phyloP scores from a whole-genome alignment of 2,888 invertebrate species.

The Tetranychus truncatus region DNA sequence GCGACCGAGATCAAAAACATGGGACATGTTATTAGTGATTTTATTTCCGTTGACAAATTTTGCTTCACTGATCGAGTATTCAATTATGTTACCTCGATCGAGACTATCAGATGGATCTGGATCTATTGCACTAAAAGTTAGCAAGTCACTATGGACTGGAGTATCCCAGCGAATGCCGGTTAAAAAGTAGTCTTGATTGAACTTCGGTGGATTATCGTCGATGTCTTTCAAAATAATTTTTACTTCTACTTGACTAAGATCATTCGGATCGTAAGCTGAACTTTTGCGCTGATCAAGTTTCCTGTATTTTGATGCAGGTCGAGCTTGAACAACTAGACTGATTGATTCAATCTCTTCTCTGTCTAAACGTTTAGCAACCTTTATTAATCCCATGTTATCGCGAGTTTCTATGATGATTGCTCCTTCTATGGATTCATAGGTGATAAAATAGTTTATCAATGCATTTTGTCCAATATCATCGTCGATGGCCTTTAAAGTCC shows the following conservation, averaged over 20 bases:
- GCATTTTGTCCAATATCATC: constrained; percentile 56
- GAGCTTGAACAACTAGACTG: constrained; percentile 48
- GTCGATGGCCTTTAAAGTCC: constrained; percentile 49
- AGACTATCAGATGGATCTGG: constrained; percentile 41
- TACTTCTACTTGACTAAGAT: constrained; percentile 40
- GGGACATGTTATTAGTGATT: constrained; percentile 29
- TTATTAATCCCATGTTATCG: constrained; percentile 46
- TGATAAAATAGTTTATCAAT: constrained; percentile 52
- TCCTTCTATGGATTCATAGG: constrained; percentile 50
- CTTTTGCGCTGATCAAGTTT: background rate
- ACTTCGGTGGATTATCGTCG: constrained; percentile 54
- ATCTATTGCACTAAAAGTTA: constrained; percentile 48
- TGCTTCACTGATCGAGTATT: background rate
- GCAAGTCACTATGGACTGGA: constrained; percentile 50
- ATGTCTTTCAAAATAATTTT: constrained; percentile 47
- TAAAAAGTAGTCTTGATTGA: constrained; percentile 35
- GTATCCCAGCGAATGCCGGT: constrained; percentile 10
- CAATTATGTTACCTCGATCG: background rate
- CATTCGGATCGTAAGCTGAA: constrained; percentile 43
- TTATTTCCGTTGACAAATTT: constrained; percentile 29
- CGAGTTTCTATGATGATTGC: constrained; percentile 39
- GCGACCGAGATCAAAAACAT: constrained; percentile 44
- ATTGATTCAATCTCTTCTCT: constrained; percentile 44
- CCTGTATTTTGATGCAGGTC: constrained; percentile 38
- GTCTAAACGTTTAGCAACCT: constrained; percentile 45